These are phyloP conservation scores for Agelaius phoeniceus DNA, from an alignment of 2,113 vertebrate genomes.

Conservation along the genomic window DNA sequence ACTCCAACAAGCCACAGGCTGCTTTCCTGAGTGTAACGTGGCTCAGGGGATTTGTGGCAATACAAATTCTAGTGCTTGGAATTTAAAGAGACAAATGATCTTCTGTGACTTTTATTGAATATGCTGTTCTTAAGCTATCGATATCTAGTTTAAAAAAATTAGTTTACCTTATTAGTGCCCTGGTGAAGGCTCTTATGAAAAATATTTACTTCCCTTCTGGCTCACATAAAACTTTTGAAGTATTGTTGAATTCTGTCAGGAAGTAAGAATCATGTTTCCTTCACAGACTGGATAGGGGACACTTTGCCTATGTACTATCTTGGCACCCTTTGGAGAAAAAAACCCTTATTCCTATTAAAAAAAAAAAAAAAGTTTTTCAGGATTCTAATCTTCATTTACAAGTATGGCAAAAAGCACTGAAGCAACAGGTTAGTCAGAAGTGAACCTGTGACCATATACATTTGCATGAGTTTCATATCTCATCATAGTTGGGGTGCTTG, in stretches of 20 bases:
- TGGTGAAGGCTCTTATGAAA: not conserved
- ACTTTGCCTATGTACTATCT: not conserved
- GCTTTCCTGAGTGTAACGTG: not conserved
- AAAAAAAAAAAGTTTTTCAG: not conserved
- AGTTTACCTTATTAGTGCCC: not conserved
- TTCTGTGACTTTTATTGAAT: not conserved
- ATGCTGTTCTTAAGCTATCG: not conserved
- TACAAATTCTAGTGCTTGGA: not conserved
- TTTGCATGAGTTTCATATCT: not conserved
- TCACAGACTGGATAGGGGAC: not conserved
- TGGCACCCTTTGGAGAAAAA: not conserved
- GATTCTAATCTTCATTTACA: not conserved
- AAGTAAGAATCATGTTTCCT: not conserved
- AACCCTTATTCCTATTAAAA: not conserved
- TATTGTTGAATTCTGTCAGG: not conserved
- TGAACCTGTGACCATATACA: not conserved
- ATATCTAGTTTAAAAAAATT: not conserved
- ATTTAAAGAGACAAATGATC: not conserved
- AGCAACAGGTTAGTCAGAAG: not conserved
- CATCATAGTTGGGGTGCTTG: not conserved
- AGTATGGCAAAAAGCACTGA: not conserved
- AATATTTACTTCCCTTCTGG: not conserved
- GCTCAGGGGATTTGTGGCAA: not conserved
- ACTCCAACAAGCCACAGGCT: not conserved
- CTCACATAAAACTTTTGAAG: not conserved